Evolutionary conservation across 2,113 vertebrate species (phyloP), one percentile per base, ranked within the genome.

Genomic region (Rhea pennata): DNA sequence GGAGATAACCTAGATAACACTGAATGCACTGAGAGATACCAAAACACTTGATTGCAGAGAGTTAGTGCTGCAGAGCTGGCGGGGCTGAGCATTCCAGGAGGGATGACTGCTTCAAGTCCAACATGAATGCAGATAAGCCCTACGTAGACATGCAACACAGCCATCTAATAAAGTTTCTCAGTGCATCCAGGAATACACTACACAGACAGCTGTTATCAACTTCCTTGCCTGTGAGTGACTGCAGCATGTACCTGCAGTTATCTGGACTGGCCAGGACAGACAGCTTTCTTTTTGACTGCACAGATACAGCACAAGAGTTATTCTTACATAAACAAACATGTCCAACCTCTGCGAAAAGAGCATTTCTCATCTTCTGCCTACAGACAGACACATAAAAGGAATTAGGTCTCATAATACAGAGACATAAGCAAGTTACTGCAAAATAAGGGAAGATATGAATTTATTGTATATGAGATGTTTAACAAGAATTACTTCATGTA

Each of bases 71-170:
- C 66, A 87, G 69, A 87, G 9, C 61, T 48, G 95, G 59, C 42
- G 81, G 61, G 13, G 19, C 56, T 0, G 1, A 87, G 62, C 62
- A 53, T 74, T 83, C 59, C 67, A 95, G 44, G 20, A 83, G 29
- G 58, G 71, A 72, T 75, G 8, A 70, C 17, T 42, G 92, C 50
- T 54, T 92, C 53, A 54, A 91, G 77, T 39, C 27, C 31, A 89
- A 50, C 15, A 8, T 8, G 54, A 93, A 79, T 56, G 31, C 51
- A 87, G n/a, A 56, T 58, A 77, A 89, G 27, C 24, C 31, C 59
- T 58, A 74, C 0, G 1, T 9, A 50, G 6, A 67, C 0, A 0
- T 56, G 31, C 0, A 0, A 92, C 64, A 59, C 2, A 91, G 81
- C n/a, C 39, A 81, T 56, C 77, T 54, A 94, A 76, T 16, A 71